phyloP scores from a whole-genome alignment of 2,113 vertebrate genomes.

The Gallinago media region DNA sequence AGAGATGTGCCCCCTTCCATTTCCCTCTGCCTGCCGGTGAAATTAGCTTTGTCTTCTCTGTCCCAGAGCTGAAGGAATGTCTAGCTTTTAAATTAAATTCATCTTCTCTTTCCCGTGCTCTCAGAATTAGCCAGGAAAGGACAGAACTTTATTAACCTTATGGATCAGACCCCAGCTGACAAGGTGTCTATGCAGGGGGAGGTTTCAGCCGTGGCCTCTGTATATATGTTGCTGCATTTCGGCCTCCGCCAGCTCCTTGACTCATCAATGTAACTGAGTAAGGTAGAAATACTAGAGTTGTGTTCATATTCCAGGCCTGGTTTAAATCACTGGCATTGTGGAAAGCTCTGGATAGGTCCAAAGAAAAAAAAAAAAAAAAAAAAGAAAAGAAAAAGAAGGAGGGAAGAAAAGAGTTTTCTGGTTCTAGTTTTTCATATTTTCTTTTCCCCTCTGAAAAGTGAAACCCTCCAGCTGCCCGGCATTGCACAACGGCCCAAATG shows the following conservation, averaged over 20 bases:
- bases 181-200: conserved; percentile 5
- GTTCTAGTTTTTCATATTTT: conserved; percentile 77
- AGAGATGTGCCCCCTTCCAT: background rate
- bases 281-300: conserved; percentile 73
- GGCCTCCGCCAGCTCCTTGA: conserved; percentile 44
- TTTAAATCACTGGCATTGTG: conserved; percentile 78
- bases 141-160: background rate
- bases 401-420: conserved; percentile 75
- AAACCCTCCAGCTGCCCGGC: conserved; percentile 78
- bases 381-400: background rate
- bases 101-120: background rate
- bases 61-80: conserved; percentile 51
- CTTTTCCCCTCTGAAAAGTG: conserved; percentile 74
- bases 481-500: conserved; percentile 75
- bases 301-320: conserved; percentile 76
- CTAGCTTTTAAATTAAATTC: conserved; percentile 63
- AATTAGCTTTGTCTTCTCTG: conserved; percentile 58
- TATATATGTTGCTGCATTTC: background rate
- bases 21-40: background rate
- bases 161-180: background rate
- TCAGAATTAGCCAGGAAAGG: background rate
- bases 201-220: background rate
- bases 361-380: background rate
- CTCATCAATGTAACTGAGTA: conserved; percentile 59
- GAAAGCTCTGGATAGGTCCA: conserved; percentile 75